phyloP scores from a whole-genome alignment of 2,113 vertebrate species.

The Anolis sagrei region DNA sequence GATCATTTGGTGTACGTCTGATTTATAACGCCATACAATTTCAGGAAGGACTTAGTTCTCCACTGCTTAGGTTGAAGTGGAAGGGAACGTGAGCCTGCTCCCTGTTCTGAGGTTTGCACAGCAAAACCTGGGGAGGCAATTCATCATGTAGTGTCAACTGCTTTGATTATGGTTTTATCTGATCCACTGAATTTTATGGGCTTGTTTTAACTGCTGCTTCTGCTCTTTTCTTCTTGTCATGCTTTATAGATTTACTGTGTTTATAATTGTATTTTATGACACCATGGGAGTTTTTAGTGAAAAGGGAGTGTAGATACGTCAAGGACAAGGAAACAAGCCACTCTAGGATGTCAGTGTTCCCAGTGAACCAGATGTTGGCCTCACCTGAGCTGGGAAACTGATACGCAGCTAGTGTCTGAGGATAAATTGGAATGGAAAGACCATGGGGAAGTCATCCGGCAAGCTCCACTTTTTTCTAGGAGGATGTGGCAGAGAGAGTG shows the following conservation, averaged over 20 bases:
- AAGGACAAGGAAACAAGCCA: constrained; percentile 3
- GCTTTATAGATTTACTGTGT: neutral
- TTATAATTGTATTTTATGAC: constrained; percentile 4
- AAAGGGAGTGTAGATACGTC: neutral
- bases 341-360: neutral
- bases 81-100: no score
- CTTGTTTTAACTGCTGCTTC: neutral
- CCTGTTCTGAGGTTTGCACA: no score
- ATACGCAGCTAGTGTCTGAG: neutral
- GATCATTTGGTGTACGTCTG: no score
- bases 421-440: neutral
- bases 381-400: neutral
- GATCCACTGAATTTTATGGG: neutral
- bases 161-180: neutral
- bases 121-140: neutral
- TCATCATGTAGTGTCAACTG: neutral
- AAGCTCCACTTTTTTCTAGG: neutral
- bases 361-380: neutral
- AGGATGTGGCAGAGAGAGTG: no score
- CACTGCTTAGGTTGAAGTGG: no score
- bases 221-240: neutral
- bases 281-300: constrained; percentile 6
- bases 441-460: neutral
- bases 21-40: no score
- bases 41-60: no score